Evolutionary conservation across 2,113 vertebrate species (phyloP), one percentile per base, ranked within the genome.

Genomic region (Cavia aperea): DNA sequence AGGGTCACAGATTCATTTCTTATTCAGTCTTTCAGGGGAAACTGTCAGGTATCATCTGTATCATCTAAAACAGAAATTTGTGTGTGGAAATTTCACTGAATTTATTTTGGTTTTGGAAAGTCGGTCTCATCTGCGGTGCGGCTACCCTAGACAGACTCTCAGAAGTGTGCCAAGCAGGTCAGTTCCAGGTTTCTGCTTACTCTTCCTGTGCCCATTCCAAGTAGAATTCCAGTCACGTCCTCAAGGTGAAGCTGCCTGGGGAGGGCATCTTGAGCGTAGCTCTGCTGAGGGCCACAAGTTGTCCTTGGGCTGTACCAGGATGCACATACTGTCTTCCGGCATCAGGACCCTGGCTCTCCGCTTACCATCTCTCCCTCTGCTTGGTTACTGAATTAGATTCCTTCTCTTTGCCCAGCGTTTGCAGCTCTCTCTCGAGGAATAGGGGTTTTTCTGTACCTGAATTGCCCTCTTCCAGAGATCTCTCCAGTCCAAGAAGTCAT

Each of bases 61-160:
- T 73, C 36, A 62, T 56, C 11, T 54, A 13, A 77, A 72, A 91
- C 2, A 81, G n/a, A 89, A 81, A 68, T 85, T n/a, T n/a, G 21
- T n/a, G 14, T 72, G 23, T 33, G 26, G 56, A 62, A 82, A 46
- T 63, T 66, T 84, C 49, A 49, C 31, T 88, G 89, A 78, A 16
- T 82, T 77, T 29, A 43, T 77, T 88, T 91, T 86, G 79, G n/a
- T 46, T 92, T 86, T 39, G 73, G 43, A 94, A 68, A 86, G 10
- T 62, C 26, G 70, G 9, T 10, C 16, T 49, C 24, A 14, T 19
- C n/a, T 72, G 36, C 36, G 29, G 36, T 49, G n/a, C 29, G 49
- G 68, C 14, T 81, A 62, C 39, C 21, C 29, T 36, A 18, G 23
- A 70, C 43, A 68, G 78, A 78, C 29, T 81, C 62, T 51, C 14